Base-by-base conservation (phyloP, 2,888 invertebrate genomes). In the Leptinotarsa tumamoca region DNA sequence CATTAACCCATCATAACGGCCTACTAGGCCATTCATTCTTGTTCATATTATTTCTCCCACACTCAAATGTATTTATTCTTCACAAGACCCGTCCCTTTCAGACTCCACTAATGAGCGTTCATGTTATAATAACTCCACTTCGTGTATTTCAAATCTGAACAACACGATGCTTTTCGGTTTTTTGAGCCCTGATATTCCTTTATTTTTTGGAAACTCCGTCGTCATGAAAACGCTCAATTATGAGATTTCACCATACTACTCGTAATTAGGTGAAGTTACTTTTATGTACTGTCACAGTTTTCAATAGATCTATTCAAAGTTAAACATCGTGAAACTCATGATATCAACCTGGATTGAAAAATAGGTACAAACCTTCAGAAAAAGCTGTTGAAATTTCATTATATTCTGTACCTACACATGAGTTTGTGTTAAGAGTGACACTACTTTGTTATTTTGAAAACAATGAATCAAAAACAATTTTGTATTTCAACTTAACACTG, bases 21-120 rank as follows among this genome's bases (percentile, higher is more conserved):
- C 69, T 15, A 33, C 71, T 58, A 67, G 58, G 72, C 49, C 18
- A 52, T 56, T 68, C 33, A 43, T 27, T 54, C 18, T 17, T 52
- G n/a, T 27, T 49, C 52, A 58, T 23, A 49, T 63, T 66, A 68
- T 56, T 72, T 72, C 72, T n/a, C 72, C 56, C 63, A 54, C 67
- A 72, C 54, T 63, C 50, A 56, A 66, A 75, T 75, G 58, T 63
- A 43, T 69, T 27, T 66, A 69, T 72, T 54, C 69, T 72, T 72
- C 58, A 23, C 69, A 50, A 23, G 43, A 52, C 54, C 27, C 72
- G 66, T 67, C 23, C 14, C 68, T 75, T 75, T 51, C 68, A 56
- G 69, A 52, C 69, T 69, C 72, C 21, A n/a, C 69, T 69, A 63
- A 68, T 63, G 61, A 71, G 63, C 58, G 54, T 71, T 74, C 68